Evolutionary conservation across 2,888 invertebrate species (phyloP).

Genomic region (Proisotoma minuta): DNA sequence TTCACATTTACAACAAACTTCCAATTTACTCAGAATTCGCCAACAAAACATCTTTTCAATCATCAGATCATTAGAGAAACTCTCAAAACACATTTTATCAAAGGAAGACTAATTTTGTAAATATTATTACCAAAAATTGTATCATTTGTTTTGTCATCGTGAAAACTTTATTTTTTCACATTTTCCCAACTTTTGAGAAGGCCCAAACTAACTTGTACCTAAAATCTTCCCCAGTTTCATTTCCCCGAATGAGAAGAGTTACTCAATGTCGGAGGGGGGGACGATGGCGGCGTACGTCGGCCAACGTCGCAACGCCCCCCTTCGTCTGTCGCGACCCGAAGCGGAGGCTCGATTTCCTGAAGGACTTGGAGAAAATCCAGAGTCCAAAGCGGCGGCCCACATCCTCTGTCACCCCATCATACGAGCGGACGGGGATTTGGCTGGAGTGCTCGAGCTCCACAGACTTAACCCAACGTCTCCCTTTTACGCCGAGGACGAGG

Average conservation of each 20-base stretch:
- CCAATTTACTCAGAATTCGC: no score
- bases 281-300: slow-evolving; percentile 51
- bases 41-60: no score
- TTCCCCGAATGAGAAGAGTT: background rate
- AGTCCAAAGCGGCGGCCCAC: slow-evolving; percentile 31
- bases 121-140: no score
- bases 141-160: no score
- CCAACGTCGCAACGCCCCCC: slow-evolving; percentile 53
- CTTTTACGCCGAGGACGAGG: slow-evolving; percentile 64
- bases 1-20: no score
- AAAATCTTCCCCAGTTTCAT: no score
- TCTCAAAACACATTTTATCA: no score
- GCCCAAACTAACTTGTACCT: no score
- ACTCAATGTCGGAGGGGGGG: slow-evolving; percentile 44
- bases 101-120: no score
- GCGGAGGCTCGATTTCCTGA: slow-evolving; percentile 57
- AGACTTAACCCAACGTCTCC: slow-evolving; percentile 53
- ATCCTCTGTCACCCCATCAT: slow-evolving; percentile 59
- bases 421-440: slow-evolving; percentile 60
- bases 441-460: slow-evolving; percentile 67
- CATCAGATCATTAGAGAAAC: no score
- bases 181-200: no score
- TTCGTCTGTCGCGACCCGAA: slow-evolving; percentile 53
- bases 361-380: slow-evolving; percentile 21
- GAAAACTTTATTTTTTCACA: no score